Evolutionary conservation across 2,888 invertebrate genomes (phyloP), one percentile per base, ranked within the genome.

Genomic region (Rhopalosiphum nymphaeae): DNA sequence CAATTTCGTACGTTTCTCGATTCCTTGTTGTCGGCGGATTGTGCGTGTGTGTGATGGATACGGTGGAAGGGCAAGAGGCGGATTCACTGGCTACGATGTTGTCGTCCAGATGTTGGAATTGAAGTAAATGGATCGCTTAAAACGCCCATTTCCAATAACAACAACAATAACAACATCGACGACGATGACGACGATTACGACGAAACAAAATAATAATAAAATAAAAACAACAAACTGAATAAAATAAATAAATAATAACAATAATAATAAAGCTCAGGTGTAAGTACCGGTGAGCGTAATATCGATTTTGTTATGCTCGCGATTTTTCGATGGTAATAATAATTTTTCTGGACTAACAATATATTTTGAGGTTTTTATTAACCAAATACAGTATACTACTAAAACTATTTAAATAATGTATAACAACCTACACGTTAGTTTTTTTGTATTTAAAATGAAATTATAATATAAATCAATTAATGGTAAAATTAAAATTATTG

Each of bases 91-190:
- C 21, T 36, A 21, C 36, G 36, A 21, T 26, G 44, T 44, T 85
- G 85, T 46, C 46, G 86, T 86, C 86, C 86, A 86, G 46, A 86
- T 86, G 86, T 86, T 86, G 29, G n/a, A 86, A 86, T 86, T 16
- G 44, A 29, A 46, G 44, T 61, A 89, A 89, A 89, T 57, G 44
- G 57, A 61, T 89, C 89, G 57, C 57, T 89, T 44, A n/a, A 89
- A 89, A 44, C 42, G 57, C 16, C 89, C 57, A 42, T 56, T 57
- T 46, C 61, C 78, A 78, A 36, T 46, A 67, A 90, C 46, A n/a
- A 42, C 26, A 87, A 29, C 16, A 87, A 87, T 4, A 44, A 88
- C n/a, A 53, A 36, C n/a, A 7, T 13, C 78, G 21, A 85, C 11
- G 13, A 85, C 44, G 5, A 85, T 46, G 44, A 46, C 44, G 44